Base-by-base conservation (phyloP, 2,888 invertebrate species). In the Calameuta pallipes region DNA sequence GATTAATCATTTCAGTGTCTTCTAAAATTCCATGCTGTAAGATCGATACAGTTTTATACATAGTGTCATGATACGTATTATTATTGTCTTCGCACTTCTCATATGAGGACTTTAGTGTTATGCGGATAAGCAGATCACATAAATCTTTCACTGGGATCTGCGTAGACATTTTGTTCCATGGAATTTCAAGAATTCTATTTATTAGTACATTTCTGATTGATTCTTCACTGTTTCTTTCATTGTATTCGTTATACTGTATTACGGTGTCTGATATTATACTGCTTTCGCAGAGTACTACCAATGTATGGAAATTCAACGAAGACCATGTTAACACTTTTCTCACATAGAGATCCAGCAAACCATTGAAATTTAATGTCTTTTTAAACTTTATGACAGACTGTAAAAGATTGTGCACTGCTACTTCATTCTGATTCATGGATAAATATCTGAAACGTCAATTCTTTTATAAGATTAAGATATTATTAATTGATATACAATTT, bases 371-470 rank as follows among this genome's bases (percentile, higher is more conserved):
- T 6, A 88, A 83, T 31, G 88, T 82, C 81, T 91, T 89, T 73
- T 89, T 85, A 76, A 87, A 81, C 12, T 80, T 80, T 69, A 93
- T 89, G 23, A 93, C 85, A 12, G 88, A 87, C 80, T 92, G 92
- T 1, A 93, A 83, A 12, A 93, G 87, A 36, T 84, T 85, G 84
- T 93, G 93, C 0, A 91, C 91, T 73, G 85, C 85, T 35, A 76
- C 80, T 80, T 92, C 92, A 77, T 92, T 92, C 78, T 92, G 92
- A 83, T 92, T 92, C 81, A 92, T 87, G 37, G 92, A 92, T 71
- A 93, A 87, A 69, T 92, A 92, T 82, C 93, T 93, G 82, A 80
- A 91, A 91, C 75, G 56, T 56, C 56, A 9, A 23, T 56, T 56
- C 56, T 56, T 56, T 9, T 56, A 0, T 56, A 56, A 23, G 56